Percentiles rank a stretch among this genome's conserved stretches.
These are phyloP conservation scores for Leuctra nigra DNA, from an alignment of 2,888 invertebrate species.

Conservation along the genomic window DNA sequence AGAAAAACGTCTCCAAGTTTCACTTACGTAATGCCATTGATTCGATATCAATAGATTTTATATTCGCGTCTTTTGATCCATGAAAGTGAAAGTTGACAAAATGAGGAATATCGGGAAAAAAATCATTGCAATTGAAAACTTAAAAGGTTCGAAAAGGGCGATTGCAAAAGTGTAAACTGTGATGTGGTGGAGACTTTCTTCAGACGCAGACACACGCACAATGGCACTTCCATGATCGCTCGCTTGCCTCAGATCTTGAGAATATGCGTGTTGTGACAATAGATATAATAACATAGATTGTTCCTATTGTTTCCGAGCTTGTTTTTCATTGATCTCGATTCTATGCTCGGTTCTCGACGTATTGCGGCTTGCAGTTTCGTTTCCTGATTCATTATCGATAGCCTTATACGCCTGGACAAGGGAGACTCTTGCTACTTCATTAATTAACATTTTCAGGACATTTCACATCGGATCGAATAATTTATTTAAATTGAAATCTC, in stretches of 20 bases:
- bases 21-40: constrained; percentile 14
- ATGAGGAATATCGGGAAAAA: background rate
- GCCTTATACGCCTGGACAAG: constrained; percentile 1
- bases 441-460: background rate
- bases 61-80: constrained; percentile 14
- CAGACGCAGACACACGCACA: background rate
- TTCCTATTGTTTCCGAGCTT: constrained; percentile 1
- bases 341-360: background rate
- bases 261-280: background rate
- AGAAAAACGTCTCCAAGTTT: constrained; percentile 11
- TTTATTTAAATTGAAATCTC: background rate
- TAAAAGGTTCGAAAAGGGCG: background rate
- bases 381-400: constrained; percentile 12
- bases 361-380: background rate
- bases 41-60: constrained; percentile 1
- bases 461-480: background rate
- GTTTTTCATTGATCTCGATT: constrained; percentile 7
- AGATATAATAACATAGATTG: background rate
- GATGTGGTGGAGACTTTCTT: background rate
- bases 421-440: background rate
- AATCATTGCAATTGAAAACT: background rate
- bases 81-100: constrained; percentile 9
- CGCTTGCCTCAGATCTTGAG: background rate
- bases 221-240: background rate
- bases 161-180: background rate